A percentile compares a stretch with the other conserved stretches of the same genome.
These are phyloP conservation scores for Cantharis rufa DNA, from an alignment of 2,888 invertebrate genomes.

Conservation along the genomic window DNA sequence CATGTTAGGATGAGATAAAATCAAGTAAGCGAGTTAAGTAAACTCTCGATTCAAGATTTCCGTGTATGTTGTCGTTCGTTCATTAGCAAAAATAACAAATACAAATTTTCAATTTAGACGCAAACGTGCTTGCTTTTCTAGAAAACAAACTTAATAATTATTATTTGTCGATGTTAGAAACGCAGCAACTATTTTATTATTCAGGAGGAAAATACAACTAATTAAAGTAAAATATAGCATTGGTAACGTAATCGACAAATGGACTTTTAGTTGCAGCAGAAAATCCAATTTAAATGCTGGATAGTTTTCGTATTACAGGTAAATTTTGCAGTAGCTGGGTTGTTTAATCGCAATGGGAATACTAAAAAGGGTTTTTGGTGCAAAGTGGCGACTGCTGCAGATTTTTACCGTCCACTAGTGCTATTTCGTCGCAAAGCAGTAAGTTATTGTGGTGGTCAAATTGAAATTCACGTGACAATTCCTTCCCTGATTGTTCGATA, in stretches of 20 bases:
- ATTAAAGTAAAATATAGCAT: neutral
- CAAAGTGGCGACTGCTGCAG: slow-evolving; percentile 29
- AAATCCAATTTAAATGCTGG: slow-evolving; percentile 9
- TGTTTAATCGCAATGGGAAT: slow-evolving; percentile 17
- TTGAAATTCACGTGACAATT: slow-evolving; percentile 27
- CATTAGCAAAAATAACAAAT: neutral
- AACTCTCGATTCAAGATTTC: neutral
- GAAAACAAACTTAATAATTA: neutral
- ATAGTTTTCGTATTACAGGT: slow-evolving; percentile 18
- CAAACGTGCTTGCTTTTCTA: neutral
- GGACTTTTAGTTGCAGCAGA: neutral
- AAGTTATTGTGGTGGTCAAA: slow-evolving; percentile 24
- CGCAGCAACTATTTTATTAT: neutral
- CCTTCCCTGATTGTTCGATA: slow-evolving; percentile 17
- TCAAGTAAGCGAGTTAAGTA: neutral
- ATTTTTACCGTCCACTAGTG: slow-evolving; percentile 16
- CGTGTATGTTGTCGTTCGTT: neutral
- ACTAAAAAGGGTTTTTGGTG: slow-evolving; percentile 25
- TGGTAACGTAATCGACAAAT: neutral
- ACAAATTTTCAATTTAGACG: neutral
- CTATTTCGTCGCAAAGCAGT: slow-evolving; percentile 24
- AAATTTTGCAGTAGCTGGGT: slow-evolving; percentile 8
- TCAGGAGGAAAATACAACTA: neutral
- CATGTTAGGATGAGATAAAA: neutral
- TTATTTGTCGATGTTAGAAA: neutral